Base-by-base conservation (phyloP, 1,140 invertebrate genomes). In the Cherax destructor region DNA sequence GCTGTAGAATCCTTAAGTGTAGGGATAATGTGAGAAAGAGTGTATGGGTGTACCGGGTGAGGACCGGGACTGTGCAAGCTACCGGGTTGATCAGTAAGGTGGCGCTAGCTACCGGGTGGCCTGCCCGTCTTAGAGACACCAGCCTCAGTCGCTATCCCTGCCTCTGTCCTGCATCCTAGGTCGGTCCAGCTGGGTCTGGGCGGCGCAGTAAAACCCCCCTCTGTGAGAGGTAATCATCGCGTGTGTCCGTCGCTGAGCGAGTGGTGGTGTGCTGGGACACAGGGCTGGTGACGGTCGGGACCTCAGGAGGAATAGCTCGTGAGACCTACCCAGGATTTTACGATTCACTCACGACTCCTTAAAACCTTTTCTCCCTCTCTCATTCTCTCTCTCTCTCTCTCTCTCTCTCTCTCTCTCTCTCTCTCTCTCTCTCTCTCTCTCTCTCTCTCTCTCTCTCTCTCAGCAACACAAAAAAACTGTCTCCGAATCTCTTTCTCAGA, bases 81-180 rank as follows among this genome's bases (percentile, higher is more conserved):
- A 59, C 50, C n/a, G 79, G 9, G 21, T n/a, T 3, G 16, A 11
- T 11, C 4, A 56, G 79, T 9, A 24, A 86, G 85, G 47, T 76
- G 85, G 85, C 85, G 85, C 72, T 77, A 86, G 74, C 41, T 76
- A 78, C 85, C 41, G 76, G 85, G 85, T 86, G 65, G 41, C 74
- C 9, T 21, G 49, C 24, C 30, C 21, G 49, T 69, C 30, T 16
- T 47, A 16, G 18, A 47, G 11, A n/a, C 59, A n/a, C 81, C 81
- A 76, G 11, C 16, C 65, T 49, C 50, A 9, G 49, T 61, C 84
- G 49, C 50, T 61, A 61, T 11, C 13, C 18, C 61, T 5, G 21
- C 13, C 5, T 18, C 61, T 65, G 18, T 65, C 21, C 61, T 18
- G 21, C 16, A 6, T 13, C 61, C 61, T 16, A 65, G 61, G 4